phyloP scores from a whole-genome alignment of 2,888 invertebrate genomes.

The Branchipolynoe longqiensis region DNA sequence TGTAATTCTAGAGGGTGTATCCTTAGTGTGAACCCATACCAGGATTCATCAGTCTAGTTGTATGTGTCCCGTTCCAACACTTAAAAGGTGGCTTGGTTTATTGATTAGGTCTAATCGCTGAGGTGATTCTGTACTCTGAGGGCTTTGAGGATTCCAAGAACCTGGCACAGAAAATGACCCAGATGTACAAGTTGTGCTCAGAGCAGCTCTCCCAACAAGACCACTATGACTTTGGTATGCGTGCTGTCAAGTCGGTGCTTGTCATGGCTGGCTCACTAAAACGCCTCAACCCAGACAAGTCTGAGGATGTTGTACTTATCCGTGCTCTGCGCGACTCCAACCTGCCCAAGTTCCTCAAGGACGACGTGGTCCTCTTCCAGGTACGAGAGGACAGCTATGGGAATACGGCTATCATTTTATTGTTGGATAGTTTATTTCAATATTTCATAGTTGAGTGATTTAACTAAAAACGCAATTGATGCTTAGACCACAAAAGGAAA shows the following conservation, averaged over 20 bases:
- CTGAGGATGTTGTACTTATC: constrained; percentile 89
- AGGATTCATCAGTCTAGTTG: too few species aligned
- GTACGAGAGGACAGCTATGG: too few species aligned
- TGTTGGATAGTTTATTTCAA: too few species aligned
- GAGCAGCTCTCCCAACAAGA: constrained; percentile 94
- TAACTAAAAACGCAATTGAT: too few species aligned
- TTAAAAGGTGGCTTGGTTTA: too few species aligned
- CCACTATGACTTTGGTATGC: constrained; percentile 94
- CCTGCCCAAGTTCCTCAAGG: constrained; percentile 92
- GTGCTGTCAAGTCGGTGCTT: constrained; percentile 86
- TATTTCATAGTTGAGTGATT: too few species aligned
- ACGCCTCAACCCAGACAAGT: constrained; percentile 90
- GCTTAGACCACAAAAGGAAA: too few species aligned
- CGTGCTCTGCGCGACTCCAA: constrained; percentile 94
- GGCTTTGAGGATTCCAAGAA: constrained; percentile 94
- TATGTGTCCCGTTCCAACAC: too few species aligned
- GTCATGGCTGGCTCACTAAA: constrained; percentile 96
- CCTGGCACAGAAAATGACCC: constrained; percentile 94
- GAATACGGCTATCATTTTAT: too few species aligned
- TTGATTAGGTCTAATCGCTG: constrained; percentile 86
- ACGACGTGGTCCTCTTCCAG: constrained; percentile 91
- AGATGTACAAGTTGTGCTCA: constrained; percentile 95
- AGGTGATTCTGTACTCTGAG: constrained; percentile 95
- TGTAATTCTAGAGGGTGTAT: too few species aligned
- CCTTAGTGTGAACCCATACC: too few species aligned